Conservation (phyloP, 2,797 vertebrate genomes). For the Myotis planiceps region DNA sequence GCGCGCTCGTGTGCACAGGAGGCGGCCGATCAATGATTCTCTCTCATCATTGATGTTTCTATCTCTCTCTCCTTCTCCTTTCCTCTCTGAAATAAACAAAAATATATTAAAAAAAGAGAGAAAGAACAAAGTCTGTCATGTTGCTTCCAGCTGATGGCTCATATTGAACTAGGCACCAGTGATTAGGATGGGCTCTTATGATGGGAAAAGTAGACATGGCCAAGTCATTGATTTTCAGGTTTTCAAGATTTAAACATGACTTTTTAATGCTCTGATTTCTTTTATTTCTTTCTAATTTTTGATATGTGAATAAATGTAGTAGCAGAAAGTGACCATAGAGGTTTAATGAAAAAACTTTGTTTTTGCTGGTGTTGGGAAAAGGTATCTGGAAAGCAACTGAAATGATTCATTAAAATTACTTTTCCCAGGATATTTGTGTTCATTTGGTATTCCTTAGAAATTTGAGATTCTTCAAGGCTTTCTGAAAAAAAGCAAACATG, state of each 20-base stretch:
- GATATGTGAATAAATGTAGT: background rate
- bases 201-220: background rate
- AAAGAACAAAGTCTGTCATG: background rate
- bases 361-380: background rate
- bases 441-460: background rate
- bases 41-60: too few species aligned
- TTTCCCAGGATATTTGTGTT: background rate
- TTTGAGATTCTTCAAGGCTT: background rate
- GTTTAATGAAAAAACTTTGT: background rate
- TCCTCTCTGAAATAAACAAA: too few species aligned
- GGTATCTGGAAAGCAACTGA: background rate
- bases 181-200: background rate
- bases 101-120: background rate
- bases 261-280: conserved; percentile 13
- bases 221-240: background rate
- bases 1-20: too few species aligned
- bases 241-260: background rate
- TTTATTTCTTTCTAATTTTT: background rate
- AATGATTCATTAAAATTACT: background rate
- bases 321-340: background rate
- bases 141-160: background rate
- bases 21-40: too few species aligned
- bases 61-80: too few species aligned
- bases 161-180: background rate
- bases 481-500: background rate